Percentiles rank a stretch among this genome's conserved stretches.
Evolutionary conservation across 2,113 vertebrate species (phyloP).

Genomic region (Nibea coibor): DNA sequence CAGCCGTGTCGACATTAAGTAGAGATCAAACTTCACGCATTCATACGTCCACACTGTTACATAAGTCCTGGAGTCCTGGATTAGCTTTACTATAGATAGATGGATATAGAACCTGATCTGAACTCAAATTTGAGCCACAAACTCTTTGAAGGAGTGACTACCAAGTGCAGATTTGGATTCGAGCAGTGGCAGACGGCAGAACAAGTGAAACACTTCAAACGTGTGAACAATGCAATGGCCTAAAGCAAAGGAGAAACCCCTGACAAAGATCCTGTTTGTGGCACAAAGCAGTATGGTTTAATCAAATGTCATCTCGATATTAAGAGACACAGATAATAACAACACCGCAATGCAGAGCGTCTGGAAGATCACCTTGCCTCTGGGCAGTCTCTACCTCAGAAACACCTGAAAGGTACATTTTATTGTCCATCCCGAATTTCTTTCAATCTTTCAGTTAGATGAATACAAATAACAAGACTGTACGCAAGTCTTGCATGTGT

Average conservation of each 20-base stretch:
- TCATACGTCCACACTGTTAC: too few species aligned
- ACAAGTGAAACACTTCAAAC: not conserved
- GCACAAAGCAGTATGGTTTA: not conserved
- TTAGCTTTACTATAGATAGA: too few species aligned
- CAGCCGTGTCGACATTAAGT: not conserved
- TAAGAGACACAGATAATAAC: not conserved
- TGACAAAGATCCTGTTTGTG: not conserved
- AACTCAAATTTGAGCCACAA: not conserved
- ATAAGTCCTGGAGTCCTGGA: too few species aligned
- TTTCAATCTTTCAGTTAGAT: constrained; percentile 63
- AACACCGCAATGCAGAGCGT: not conserved
- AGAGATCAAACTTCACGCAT: not conserved
- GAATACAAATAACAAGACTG: constrained; percentile 70
- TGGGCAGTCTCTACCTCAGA: too few species aligned
- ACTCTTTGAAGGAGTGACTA: not conserved
- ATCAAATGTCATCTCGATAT: not conserved
- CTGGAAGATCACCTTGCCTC: not conserved
- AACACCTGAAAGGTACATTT: constrained; percentile 41
- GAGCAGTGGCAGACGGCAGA: not conserved
- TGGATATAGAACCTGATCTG: too few species aligned
- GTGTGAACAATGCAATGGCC: not conserved
- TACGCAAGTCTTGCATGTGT: constrained; percentile 46
- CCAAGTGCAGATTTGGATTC: not conserved
- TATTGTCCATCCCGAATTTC: constrained; percentile 63
- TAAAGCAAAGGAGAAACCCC: not conserved